A percentile compares a stretch with the other conserved stretches of the same genome.
These are phyloP conservation scores for Sinelater perroti DNA, from an alignment of 2,888 invertebrate genomes.

Conservation along the genomic window DNA sequence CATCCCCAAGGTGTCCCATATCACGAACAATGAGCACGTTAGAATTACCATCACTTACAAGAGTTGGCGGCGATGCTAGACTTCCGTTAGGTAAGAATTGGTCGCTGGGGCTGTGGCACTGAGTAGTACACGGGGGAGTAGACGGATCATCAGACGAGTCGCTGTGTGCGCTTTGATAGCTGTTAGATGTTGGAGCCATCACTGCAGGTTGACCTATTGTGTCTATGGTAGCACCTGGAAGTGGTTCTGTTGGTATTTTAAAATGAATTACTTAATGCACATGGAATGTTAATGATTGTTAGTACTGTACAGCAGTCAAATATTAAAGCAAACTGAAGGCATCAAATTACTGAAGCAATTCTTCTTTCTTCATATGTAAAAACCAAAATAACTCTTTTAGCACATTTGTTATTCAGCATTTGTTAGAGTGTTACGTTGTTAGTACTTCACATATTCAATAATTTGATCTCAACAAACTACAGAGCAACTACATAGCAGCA, in stretches of 20 bases:
- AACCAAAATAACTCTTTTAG: too few relatives aligned
- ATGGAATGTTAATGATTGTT: not conserved
- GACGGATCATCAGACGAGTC: conserved; percentile 66
- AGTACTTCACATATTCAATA: too few relatives aligned
- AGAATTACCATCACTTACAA: conserved; percentile 48
- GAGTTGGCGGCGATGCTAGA: conserved; percentile 56
- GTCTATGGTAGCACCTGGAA: conserved; percentile 62
- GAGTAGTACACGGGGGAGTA: conserved; percentile 61
- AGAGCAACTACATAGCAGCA: too few relatives aligned
- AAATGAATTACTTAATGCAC: not conserved
- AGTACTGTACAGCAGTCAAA: not conserved
- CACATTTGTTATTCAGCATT: too few relatives aligned
- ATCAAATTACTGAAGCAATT: too few relatives aligned
- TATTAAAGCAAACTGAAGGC: too few relatives aligned
- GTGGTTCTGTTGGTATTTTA: conserved; percentile 14
- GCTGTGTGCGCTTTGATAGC: conserved; percentile 64
- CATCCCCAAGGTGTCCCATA: conserved; percentile 59
- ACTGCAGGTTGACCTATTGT: conserved; percentile 51
- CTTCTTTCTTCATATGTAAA: too few relatives aligned
- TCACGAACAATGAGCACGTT: conserved; percentile 63
- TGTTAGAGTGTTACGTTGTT: too few relatives aligned
- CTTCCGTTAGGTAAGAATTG: conserved; percentile 56
- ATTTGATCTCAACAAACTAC: too few relatives aligned
- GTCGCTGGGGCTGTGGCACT: conserved; percentile 58
- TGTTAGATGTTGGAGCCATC: conserved; percentile 57